phyloP scores from a whole-genome alignment of 1,140 invertebrate species.

The Lethrus apterus region DNA sequence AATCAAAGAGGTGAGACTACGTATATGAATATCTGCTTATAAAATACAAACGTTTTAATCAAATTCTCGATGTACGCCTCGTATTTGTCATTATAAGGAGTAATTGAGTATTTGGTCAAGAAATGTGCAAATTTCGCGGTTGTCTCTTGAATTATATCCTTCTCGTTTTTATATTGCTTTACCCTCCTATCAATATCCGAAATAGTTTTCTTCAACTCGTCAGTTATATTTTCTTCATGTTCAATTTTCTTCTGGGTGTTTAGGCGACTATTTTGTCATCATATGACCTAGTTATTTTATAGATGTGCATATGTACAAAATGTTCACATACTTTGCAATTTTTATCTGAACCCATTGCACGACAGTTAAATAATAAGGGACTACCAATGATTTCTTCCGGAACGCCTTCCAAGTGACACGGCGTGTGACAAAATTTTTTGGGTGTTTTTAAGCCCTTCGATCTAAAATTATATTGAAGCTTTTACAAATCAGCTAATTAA shows the following conservation, averaged over 20 bases:
- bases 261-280: constrained; percentile 17
- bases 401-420: not conserved
- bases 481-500: too few relatives aligned
- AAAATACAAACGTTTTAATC: constrained; percentile 17
- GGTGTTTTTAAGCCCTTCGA: too few relatives aligned
- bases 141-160: constrained; percentile 18
- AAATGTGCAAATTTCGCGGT: constrained; percentile 29
- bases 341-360: not conserved
- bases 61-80: constrained; percentile 1
- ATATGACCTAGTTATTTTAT: constrained; percentile 22
- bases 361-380: not conserved
- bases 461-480: too few relatives aligned
- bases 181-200: constrained; percentile 14
- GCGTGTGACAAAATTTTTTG: not conserved
- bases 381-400: not conserved
- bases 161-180: constrained; percentile 19
- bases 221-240: constrained; percentile 16
- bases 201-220: constrained; percentile 15
- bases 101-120: constrained; percentile 26
- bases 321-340: not conserved
- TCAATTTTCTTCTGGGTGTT: constrained; percentile 19
- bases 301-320: constrained; percentile 26
- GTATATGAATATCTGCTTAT: too few relatives aligned
- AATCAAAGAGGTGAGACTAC: too few relatives aligned
- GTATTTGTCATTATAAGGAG: constrained; percentile 27